Base-by-base conservation (phyloP, 2,888 invertebrate genomes). In the Cephus nigrinus region DNA sequence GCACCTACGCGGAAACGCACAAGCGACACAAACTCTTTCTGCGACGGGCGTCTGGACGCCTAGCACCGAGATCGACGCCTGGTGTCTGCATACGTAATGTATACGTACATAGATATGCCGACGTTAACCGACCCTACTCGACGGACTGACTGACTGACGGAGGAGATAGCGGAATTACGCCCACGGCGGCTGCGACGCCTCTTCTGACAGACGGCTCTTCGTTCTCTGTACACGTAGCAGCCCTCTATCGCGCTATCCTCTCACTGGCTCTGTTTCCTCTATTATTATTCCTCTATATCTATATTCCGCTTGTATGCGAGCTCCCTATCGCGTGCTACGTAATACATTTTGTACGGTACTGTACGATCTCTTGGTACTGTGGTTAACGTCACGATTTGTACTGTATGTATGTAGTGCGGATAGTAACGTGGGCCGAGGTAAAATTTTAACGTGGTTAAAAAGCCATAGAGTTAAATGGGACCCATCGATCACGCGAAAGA, bases 141-240 rank as follows among this genome's bases (percentile, higher is more conserved):
- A 75, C 74, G 75, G 71, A 75, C 78, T 80, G 79, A 81, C 83
- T 81, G 79, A 75, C 79, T 12, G 35, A 35, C 35, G 81, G 85
- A 83, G 84, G 82, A 85, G 86, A 88, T 85, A 86, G 84, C 80
- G 82, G 82, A 86, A 88, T 86, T 86, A 86, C 86, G 83, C 83
- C 83, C 79, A 76, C 34, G 80, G 81, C 78, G 75, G 80, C 81
- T 84, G 86, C 83, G 84, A 84, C 82, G 82, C 82, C 82, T 84
- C 84, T 55, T 55, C 55, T 23, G 55, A 55, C 23, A 55, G 55
- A 55, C 23, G 55, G 23, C 55, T 55, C 55, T 55, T 23, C 55
- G 55, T 9, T 81, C 82, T 82, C 74, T 74, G 30, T 35, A 35
- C 35, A 35, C 35, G 35, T 73, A 33, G 5, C 71, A 31, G 23